phyloP scores from a whole-genome alignment of 2,888 invertebrate species.

The Pocota personata region DNA sequence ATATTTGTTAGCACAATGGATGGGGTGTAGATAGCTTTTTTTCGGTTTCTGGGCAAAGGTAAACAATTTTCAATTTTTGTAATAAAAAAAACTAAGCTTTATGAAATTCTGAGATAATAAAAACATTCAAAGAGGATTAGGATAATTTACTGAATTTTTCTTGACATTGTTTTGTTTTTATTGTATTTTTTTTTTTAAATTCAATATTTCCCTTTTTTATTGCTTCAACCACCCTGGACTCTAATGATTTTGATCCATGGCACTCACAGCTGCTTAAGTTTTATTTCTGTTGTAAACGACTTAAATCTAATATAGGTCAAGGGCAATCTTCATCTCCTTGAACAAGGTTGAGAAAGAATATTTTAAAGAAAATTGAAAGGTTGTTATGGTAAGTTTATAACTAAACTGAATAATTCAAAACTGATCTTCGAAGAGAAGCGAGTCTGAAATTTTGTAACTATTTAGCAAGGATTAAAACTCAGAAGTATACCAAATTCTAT shows the following conservation, averaged over 20 bases:
- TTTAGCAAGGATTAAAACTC: too few relatives aligned
- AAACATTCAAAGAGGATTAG: constrained; percentile 5
- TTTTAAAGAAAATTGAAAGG: background rate
- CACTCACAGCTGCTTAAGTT: background rate
- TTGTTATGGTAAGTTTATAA: background rate
- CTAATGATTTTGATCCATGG: background rate
- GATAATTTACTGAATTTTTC: background rate
- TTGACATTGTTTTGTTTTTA: background rate
- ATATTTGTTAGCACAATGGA: background rate
- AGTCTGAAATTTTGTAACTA: too few relatives aligned
- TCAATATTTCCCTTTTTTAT: background rate
- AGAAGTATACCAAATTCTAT: too few relatives aligned
- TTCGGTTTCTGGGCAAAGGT: background rate
- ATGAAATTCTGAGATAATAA: constrained; percentile 4
- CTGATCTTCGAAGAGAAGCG: too few relatives aligned
- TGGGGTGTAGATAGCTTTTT: background rate
- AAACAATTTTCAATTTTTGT: background rate
- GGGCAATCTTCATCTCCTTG: background rate
- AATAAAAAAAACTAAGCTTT: background rate
- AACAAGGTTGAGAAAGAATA: background rate
- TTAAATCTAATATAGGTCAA: background rate
- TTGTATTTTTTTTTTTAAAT: background rate
- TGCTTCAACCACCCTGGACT: background rate
- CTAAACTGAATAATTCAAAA: too few relatives aligned
- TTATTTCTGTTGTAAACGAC: background rate